A percentile compares a stretch with the other conserved stretches of the same genome.
These are phyloP conservation scores for Thaumatotibia leucotreta DNA, from an alignment of 1,140 invertebrate species.

Conservation along the genomic window DNA sequence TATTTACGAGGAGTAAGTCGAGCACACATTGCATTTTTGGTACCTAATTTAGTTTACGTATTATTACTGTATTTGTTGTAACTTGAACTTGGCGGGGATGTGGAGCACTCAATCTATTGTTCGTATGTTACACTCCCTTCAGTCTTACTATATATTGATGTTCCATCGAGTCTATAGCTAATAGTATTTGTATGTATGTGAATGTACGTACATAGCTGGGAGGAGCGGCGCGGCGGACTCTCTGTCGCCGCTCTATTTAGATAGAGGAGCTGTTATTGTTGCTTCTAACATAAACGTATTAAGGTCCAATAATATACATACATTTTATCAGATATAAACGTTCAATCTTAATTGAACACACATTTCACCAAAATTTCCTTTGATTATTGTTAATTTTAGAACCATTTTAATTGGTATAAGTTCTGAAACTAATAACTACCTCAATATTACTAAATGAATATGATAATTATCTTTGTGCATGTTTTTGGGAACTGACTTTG, in stretches of 20 bases:
- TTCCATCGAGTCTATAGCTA: constrained; percentile 36
- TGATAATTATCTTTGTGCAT: constrained; percentile 74
- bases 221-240: not conserved
- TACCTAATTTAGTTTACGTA: constrained; percentile 13
- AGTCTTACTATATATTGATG: constrained; percentile 29
- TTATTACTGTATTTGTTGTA: constrained; percentile 25
- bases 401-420: constrained; percentile 74
- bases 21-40: constrained; percentile 31
- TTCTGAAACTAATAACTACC: constrained; percentile 75
- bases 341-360: constrained; percentile 34
- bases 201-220: constrained; percentile 28
- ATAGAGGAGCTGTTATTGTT: constrained; percentile 45
- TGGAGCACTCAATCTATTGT: constrained; percentile 33
- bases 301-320: constrained; percentile 50
- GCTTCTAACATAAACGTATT: constrained; percentile 47
- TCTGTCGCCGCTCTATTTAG: constrained; percentile 21
- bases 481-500: constrained; percentile 70
- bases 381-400: constrained; percentile 68
- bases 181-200: constrained; percentile 35
- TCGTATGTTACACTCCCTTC: constrained; percentile 30
- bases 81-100: constrained; percentile 29
- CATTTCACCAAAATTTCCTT: constrained; percentile 51
- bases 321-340: constrained; percentile 31
- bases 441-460: constrained; percentile 75
- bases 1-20: constrained; percentile 22